Conservation (phyloP, 2,113 vertebrate species). For the Pseudopodoces humilis region DNA sequence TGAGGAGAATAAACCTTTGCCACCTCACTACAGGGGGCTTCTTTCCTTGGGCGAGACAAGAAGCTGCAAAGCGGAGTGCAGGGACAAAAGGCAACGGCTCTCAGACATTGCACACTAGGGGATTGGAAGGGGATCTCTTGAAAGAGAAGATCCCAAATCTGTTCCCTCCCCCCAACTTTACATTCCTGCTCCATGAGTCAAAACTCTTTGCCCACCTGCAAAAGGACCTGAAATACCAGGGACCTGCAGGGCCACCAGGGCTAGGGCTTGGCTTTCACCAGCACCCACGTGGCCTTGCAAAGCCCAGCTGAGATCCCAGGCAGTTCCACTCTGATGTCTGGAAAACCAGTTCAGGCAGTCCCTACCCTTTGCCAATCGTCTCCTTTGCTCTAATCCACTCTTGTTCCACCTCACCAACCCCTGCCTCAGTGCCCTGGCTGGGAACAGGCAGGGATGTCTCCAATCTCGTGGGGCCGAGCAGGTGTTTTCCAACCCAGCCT, state of each 20-base stretch:
- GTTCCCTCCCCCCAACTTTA: neutral
- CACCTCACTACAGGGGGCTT: neutral
- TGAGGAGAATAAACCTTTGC: neutral
- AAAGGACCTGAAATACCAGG: neutral
- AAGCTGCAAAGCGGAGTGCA: neutral
- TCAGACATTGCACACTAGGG: neutral
- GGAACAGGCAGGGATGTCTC: neutral
- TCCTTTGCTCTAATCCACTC: neutral
- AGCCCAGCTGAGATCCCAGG: neutral
- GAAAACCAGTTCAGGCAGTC: neutral
- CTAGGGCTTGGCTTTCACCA: neutral
- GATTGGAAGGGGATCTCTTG: neutral
- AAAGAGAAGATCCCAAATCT: neutral
- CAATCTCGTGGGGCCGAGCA: accelerated
- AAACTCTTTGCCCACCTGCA: neutral
- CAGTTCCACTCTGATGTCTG: accelerated
- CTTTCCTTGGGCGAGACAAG: neutral
- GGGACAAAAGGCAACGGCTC: neutral
- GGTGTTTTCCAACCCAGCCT: neutral
- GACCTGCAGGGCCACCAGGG: neutral
- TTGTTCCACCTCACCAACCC: accelerated
- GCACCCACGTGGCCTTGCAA: accelerated
- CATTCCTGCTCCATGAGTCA: neutral
- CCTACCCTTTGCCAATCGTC: accelerated
- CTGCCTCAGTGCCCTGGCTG: neutral